Evolutionary conservation across 1,140 invertebrate genomes (phyloP), one percentile per base, ranked within the genome.

Genomic region (Bombus pascuorum): DNA sequence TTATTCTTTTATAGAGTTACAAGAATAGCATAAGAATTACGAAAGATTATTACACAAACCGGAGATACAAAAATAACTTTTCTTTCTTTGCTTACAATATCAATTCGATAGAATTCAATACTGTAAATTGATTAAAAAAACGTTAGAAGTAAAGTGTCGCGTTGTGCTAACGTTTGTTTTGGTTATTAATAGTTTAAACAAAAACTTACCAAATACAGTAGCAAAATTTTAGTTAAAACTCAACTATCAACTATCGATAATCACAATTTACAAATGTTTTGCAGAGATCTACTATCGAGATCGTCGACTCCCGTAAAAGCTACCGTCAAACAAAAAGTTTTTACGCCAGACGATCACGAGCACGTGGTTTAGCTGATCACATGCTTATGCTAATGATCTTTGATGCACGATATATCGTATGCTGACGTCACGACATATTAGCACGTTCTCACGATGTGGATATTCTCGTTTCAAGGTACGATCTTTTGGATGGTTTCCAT

Each of bases 341-440:
- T 28, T 76, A 37, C 53, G 47, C 34, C 53, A 76, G 66, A 71
- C 18, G 66, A 34, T 28, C 25, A 1, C 66, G 72, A 82, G 73
- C 84, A 90, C 81, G 88, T 84, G 90, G 68, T 74, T 87, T 82
- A 77, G 72, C 59, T 66, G 73, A 85, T 92, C 91, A 91, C 91
- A 91, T 91, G 90, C 85, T 87, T 86, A 87, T 91, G 90, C 84
- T 91, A 92, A 92, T 89, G 78, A 87, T 81, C 73, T 72, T 87
- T 81, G 73, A 73, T 88, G 81, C 86, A 86, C 71, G 83, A 90
- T 81, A 75, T 83, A 88, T 86, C 75, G 47, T 42, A 37, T 44
- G 68, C 65, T 91, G 89, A 91, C 88, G 92, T 92, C 89, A 91
- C 28, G 65, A 72, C 59, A 32, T 73, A 91, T 92, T 92, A 92